A percentile compares a stretch with the other conserved stretches of the same genome.
Evolutionary conservation across 30 jellyfish, hydroid and myxozoan genomes (phyloP).

Genomic region (Aurelia coerulea): DNA sequence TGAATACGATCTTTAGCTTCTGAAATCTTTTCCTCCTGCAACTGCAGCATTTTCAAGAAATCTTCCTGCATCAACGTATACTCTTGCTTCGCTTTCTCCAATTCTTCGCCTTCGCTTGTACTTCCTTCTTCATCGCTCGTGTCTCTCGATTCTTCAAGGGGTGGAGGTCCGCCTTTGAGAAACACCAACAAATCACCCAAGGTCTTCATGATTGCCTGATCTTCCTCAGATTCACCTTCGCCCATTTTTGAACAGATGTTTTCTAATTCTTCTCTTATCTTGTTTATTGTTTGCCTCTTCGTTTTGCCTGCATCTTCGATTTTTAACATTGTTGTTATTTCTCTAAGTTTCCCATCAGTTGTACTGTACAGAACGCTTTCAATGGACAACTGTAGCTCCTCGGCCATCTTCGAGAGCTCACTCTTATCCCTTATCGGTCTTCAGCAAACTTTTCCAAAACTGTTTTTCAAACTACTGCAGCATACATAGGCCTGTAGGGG

Average conservation of each 20-base stretch:
- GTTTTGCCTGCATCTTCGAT: not conserved
- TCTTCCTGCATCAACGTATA: too few relatives aligned
- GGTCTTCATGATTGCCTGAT: not conserved
- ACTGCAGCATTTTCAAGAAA: too few relatives aligned
- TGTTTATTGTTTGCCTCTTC: slow-evolving; percentile 1
- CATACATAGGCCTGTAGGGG: too few relatives aligned
- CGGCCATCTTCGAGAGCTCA: not conserved
- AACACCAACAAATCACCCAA: not conserved
- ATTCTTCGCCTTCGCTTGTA: too few relatives aligned
- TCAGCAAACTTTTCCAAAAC: too few relatives aligned
- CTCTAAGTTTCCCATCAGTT: slow-evolving; percentile 5
- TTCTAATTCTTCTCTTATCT: not conserved
- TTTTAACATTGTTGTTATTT: not conserved
- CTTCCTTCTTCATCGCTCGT: too few relatives aligned
- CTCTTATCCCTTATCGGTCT: not conserved
- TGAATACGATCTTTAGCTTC: too few relatives aligned
- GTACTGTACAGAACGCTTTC: slow-evolving; percentile 16
- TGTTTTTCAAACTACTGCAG: too few relatives aligned
- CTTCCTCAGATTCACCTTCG: not conserved
- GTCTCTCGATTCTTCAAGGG: not conserved
- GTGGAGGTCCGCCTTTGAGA: slow-evolving; percentile 16
- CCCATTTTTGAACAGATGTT: not conserved
- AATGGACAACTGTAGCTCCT: slow-evolving; percentile 10
- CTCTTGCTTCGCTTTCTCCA: too few relatives aligned
- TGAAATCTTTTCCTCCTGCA: too few relatives aligned